phyloP scores from a whole-genome alignment of 2,888 invertebrate species.

The Tetranychus truncatus region DNA sequence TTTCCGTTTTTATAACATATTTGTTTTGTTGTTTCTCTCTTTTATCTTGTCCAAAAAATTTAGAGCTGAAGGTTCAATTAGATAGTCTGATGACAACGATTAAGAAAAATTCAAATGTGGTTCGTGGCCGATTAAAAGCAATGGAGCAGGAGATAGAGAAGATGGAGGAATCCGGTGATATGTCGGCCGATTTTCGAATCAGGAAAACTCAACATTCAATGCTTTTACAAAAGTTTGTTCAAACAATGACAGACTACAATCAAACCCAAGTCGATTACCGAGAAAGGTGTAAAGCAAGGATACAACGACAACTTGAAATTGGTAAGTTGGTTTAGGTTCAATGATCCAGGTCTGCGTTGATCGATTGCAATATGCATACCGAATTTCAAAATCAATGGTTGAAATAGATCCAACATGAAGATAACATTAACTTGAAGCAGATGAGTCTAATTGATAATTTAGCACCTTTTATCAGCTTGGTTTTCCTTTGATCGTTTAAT shows the following conservation, averaged over 20 bases:
- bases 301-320: slow-evolving; percentile 97
- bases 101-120: slow-evolving; percentile 99
- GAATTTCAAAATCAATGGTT: background rate
- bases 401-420: background rate
- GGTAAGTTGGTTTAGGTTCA: slow-evolving; percentile 43
- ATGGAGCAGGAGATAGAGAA: slow-evolving; percentile 29
- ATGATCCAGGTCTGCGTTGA: no score
- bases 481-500: no score
- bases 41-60: background rate
- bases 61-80: slow-evolving; percentile 98
- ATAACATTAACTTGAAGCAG: background rate
- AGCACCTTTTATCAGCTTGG: no score
- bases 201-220: slow-evolving; percentile 98
- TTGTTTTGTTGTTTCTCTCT: background rate
- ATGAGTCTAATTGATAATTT: background rate
- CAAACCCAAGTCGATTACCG: slow-evolving; percentile 99
- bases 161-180: slow-evolving; percentile 31
- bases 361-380: no score
- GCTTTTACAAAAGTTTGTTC: slow-evolving; percentile 94
- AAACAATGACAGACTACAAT: slow-evolving; percentile 99
- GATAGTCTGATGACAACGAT: slow-evolving; percentile 99
- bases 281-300: slow-evolving; percentile 97
- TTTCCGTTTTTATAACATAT: background rate
- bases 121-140: slow-evolving; percentile 96
- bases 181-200: slow-evolving; percentile 94